Conservation (phyloP, 2,113 vertebrate genomes). For the Otolemur garnettii region DNA sequence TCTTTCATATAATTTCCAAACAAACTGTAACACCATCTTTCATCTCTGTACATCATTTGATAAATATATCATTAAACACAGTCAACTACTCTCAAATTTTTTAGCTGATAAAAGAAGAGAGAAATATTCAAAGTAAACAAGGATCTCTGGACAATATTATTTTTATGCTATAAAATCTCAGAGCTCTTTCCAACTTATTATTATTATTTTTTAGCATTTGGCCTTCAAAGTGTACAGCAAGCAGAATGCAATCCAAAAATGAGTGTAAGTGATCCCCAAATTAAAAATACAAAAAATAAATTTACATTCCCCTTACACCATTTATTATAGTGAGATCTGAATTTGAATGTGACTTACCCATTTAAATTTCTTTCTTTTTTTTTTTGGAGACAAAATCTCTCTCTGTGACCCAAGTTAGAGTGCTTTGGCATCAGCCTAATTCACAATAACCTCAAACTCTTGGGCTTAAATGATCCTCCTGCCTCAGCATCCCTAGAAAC, state of each 20-base stretch:
- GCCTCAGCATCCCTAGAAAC: too few species aligned
- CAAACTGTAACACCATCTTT: not conserved
- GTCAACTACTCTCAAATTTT: not conserved
- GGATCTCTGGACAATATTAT: not conserved
- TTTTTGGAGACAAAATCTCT: not conserved
- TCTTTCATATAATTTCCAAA: not conserved
- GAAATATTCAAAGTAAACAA: not conserved
- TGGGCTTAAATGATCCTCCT: too few species aligned
- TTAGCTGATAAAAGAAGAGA: not conserved
- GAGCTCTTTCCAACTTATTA: not conserved
- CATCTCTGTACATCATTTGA: not conserved
- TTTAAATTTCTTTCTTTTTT: constrained; percentile 22
- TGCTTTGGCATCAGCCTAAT: too few species aligned
- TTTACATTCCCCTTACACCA: not conserved
- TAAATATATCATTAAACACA: not conserved
- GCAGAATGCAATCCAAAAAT: not conserved
- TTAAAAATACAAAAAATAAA: not conserved
- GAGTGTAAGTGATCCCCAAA: not conserved
- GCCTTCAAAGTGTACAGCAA: not conserved
- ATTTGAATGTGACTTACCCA: not conserved
- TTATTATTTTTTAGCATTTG: not conserved
- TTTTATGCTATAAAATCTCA: not conserved
- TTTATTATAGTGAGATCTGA: constrained; percentile 23
- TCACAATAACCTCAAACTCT: too few species aligned
- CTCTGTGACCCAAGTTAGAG: too few species aligned